Evolutionary conservation across 2,888 invertebrate species (phyloP), one percentile per base, ranked within the genome.

Genomic region (Andrena camellia): DNA sequence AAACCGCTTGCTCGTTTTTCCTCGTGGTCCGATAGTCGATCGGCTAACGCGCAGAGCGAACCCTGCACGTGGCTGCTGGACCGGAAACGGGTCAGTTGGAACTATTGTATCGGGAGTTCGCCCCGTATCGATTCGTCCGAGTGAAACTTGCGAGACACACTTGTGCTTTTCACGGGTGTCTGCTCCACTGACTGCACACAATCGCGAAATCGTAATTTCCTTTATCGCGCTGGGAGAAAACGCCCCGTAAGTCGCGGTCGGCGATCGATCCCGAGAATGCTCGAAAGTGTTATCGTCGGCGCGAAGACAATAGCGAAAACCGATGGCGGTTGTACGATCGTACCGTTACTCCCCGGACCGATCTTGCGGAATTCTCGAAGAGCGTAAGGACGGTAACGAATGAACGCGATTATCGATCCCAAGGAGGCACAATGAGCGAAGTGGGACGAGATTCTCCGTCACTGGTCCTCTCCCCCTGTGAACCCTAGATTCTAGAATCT

Each of bases 371-470:
- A 52, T 29, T 20, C 17, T 17, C 50, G 42, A 71, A n/a, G 35
- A 62, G 29, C 20, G 50, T 50, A 69, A 76, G 20, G 66, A 68
- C 62, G 66, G 59, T 80, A 81, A 88, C 85, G 71, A 86, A 80
- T 42, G 66, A 83, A 78, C 67, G 70, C 59, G 78, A 87, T 88
- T 87, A 88, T 85, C 83, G 87, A 87, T 87, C 83, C 76, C 70
- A 23, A 57, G 50, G 66, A 10, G 76, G 26, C 31, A 76, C 70
- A 86, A 78, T 60, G 81, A 79, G 78, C 67, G 48, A 83, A 73
- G 52, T 73, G 70, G 86, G 74, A 33, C 81, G 78, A 78, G 78
- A 75, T 77, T 78, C 81, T 71, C 72, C 67, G 71, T 64, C 79
- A 54, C 64, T 50, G 50, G 2, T 0, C 29, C 64, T 68, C 69